A percentile compares a stretch with the other conserved stretches of the same genome.
phyloP scores from a whole-genome alignment of 2,888 invertebrate species.

The Meganola albula region DNA sequence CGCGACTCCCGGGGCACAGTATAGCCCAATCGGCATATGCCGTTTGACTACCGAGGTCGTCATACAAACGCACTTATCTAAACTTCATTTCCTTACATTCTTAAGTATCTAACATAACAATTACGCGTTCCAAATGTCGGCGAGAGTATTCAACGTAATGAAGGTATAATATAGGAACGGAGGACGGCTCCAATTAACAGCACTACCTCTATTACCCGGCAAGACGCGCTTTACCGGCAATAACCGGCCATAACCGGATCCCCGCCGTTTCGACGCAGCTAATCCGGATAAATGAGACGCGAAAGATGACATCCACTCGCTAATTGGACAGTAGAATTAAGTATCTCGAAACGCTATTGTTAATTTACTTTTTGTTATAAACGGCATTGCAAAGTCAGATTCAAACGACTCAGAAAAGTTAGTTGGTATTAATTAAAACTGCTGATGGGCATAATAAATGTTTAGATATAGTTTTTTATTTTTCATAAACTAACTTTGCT shows the following conservation, averaged over 20 bases:
- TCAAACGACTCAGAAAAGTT: too few species aligned
- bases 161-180: constrained; percentile 36
- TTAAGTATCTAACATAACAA: constrained; percentile 7
- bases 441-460: not conserved
- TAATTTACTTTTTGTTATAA: constrained; percentile 17
- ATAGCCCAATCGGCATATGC: too few species aligned
- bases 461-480: not conserved
- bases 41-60: too few species aligned
- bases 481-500: not conserved
- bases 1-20: too few species aligned
- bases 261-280: constrained; percentile 40
- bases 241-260: constrained; percentile 45
- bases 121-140: constrained; percentile 8
- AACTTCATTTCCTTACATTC: too few species aligned
- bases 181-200: constrained; percentile 51
- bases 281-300: constrained; percentile 58
- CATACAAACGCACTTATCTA: too few species aligned
- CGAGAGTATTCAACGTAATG: constrained; percentile 24
- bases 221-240: constrained; percentile 45
- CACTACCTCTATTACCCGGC: constrained; percentile 51
- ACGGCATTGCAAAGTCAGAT: too few species aligned
- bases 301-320: constrained; percentile 54
- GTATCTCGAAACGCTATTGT: constrained; percentile 23
- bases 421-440: too few species aligned
- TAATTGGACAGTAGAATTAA: constrained; percentile 51